Evolutionary conservation across 92 coral and sea anemone genomes (phyloP).

Genomic region (Zoanthus gigantus): DNA sequence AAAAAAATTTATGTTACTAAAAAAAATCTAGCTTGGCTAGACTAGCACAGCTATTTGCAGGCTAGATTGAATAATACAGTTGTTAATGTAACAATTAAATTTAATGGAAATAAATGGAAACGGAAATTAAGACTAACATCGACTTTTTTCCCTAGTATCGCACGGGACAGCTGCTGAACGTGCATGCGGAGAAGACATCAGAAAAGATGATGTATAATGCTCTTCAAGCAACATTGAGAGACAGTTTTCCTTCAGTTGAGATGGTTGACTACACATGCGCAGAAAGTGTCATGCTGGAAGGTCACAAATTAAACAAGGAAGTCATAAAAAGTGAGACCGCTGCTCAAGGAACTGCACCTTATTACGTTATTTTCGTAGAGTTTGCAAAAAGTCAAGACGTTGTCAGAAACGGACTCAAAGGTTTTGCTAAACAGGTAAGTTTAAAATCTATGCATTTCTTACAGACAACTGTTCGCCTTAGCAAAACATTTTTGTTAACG

Average conservation of each 20-base stretch:
- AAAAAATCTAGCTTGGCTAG: no score
- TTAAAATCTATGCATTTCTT: background rate
- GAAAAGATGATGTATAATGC: slow-evolving; percentile 57
- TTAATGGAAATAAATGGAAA: no score
- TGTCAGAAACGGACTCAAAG: background rate
- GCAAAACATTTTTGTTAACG: no score
- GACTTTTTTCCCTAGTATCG: slow-evolving; percentile 39
- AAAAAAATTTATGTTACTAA: no score
- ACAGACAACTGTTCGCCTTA: no score
- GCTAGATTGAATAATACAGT: no score
- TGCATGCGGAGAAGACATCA: slow-evolving; percentile 53
- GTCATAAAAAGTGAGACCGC: background rate
- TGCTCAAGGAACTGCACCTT: background rate
- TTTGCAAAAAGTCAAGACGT: background rate
- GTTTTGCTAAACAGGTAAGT: background rate
- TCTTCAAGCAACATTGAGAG: slow-evolving; percentile 19
- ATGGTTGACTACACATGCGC: slow-evolving; percentile 69
- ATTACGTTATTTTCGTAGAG: slow-evolving; percentile 3
- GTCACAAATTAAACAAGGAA: background rate
- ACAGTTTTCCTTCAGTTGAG: slow-evolving; percentile 31
- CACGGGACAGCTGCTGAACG: slow-evolving; percentile 59
- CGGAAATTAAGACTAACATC: background rate
- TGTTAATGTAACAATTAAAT: no score
- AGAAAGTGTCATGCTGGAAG: slow-evolving; percentile 54
- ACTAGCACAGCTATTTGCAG: no score